Percentiles rank a stretch among this genome's conserved stretches.
These are phyloP conservation scores for Halocaridina rubra DNA, from an alignment of 2,888 invertebrate species.

Conservation along the genomic window DNA sequence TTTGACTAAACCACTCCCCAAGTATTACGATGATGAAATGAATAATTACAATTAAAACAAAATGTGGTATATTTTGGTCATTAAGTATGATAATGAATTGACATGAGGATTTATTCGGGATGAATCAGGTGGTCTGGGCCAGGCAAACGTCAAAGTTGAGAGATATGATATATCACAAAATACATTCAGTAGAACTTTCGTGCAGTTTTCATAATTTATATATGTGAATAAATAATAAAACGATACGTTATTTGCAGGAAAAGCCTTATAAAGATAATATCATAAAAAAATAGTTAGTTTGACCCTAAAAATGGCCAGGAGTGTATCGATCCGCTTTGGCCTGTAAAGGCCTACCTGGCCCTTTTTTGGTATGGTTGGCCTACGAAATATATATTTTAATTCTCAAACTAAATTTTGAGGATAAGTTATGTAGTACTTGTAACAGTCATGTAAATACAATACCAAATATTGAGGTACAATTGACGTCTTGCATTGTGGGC, in stretches of 20 bases:
- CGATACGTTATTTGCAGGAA: not conserved
- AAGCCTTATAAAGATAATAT: not conserved
- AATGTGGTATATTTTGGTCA: no score
- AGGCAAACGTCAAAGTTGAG: not conserved
- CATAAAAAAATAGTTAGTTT: not conserved
- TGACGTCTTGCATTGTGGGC: no score
- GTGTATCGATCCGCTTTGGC: constrained; percentile 60
- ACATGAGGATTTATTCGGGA: constrained; percentile 39
- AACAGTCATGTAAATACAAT: no score
- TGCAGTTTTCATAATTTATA: no score
- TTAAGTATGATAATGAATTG: no score
- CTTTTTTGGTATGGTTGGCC: not conserved
- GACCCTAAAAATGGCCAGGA: not conserved
- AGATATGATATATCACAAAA: not conserved
- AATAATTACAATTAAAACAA: no score
- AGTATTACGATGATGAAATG: no score
- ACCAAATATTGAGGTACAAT: no score
- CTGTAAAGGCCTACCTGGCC: constrained; percentile 30
- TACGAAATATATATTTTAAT: not conserved
- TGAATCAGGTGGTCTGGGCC: constrained; percentile 51
- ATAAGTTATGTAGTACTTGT: no score
- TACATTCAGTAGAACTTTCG: no score
- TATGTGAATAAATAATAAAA: not conserved
- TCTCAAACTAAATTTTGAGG: no score
- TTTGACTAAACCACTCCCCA: no score